Base-by-base conservation (phyloP, 1,140 invertebrate species). In the Steinernema feltiae region DNA sequence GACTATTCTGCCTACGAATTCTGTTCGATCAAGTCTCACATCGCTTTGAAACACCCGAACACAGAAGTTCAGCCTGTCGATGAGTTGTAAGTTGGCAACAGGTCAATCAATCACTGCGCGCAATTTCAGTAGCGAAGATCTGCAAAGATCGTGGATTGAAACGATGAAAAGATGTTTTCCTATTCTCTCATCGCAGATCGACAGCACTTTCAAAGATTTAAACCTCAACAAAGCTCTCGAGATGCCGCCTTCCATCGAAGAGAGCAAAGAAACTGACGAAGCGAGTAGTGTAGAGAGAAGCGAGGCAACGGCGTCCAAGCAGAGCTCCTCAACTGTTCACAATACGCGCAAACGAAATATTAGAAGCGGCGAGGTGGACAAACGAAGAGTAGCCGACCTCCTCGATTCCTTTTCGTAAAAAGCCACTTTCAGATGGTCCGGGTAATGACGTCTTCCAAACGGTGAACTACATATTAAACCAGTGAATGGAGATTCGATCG, bases 141-240 rank as follows among this genome's bases (percentile, higher is more conserved):
- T 63, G 12, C 53, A 63, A 27, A 63, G 24, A 21, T 63, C 53
- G 2, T 63, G 53, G 53, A 63, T 63, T n/a, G 53, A 63, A 63
- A 21, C 24, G 12, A 63, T 63, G 53, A 63, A 63, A 27, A 7
- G 53, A 3, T 63, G 53, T 21, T 63, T 63, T 21, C 53, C 53
- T 3, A 63, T 63, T 7, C 53, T 63, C 7, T 17, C 12, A 3
- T 63, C 53, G 53, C 53, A 63, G 53, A 63, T 63, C 53, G 53
- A 63, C 53, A 63, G 53, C 53, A 63, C 53, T 7, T 63, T 63
- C 53, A 63, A 63, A 63, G 53, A 63, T 27, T 27, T 63, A 3
- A 63, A 27, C 53, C 2, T 12, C 15, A 63, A 63, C 53, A 63
- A 27, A 27, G 15, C 12, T 21, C 15, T 63, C 53, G 53, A 63